These are phyloP conservation scores for Miltochrista miniata DNA, from an alignment of 2,888 invertebrate species.

Conservation along the genomic window DNA sequence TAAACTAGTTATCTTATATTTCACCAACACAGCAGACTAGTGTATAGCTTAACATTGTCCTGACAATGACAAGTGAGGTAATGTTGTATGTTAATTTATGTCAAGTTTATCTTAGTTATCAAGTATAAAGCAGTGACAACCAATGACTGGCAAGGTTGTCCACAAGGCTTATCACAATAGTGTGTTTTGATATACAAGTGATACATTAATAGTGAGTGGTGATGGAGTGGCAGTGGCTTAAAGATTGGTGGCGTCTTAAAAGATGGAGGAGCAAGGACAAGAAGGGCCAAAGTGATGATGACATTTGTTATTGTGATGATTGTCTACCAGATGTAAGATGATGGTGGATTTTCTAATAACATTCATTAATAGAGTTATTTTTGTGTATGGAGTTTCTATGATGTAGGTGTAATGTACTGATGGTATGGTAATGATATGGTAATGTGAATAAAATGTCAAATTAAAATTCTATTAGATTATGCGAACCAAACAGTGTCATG, in stretches of 20 bases:
- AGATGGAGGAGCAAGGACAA: constrained; percentile 84
- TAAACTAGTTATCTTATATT: constrained; percentile 24
- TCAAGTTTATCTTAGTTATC: constrained; percentile 77
- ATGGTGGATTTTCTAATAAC: constrained; percentile 29
- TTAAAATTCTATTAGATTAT: constrained; percentile 20
- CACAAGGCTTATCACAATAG: constrained; percentile 49
- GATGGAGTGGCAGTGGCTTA: constrained; percentile 92
- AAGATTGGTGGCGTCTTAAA: constrained; percentile 92
- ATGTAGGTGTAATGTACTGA: constrained; percentile 19
- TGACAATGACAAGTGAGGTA: constrained; percentile 78
- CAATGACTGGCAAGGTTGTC: constrained; percentile 64
- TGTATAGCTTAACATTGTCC: constrained; percentile 56
- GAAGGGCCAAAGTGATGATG: constrained; percentile 82
- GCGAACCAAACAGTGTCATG: constrained; percentile 14
- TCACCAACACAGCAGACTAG: constrained; percentile 40
- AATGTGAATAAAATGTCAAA: constrained; percentile 12
- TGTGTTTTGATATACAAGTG: constrained; percentile 53
- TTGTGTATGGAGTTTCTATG: constrained; percentile 7
- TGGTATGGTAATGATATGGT: constrained; percentile 14
- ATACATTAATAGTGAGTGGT: constrained; percentile 50
- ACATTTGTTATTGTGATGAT: constrained; percentile 91
- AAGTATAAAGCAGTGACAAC: constrained; percentile 54
- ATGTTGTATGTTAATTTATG: constrained; percentile 69
- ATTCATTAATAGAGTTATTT: constrained; percentile 16
- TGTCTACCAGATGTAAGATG: constrained; percentile 84